These are phyloP conservation scores for Drosophila miranda DNA, from an alignment of 1,140 invertebrate genomes.

Conservation along the genomic window DNA sequence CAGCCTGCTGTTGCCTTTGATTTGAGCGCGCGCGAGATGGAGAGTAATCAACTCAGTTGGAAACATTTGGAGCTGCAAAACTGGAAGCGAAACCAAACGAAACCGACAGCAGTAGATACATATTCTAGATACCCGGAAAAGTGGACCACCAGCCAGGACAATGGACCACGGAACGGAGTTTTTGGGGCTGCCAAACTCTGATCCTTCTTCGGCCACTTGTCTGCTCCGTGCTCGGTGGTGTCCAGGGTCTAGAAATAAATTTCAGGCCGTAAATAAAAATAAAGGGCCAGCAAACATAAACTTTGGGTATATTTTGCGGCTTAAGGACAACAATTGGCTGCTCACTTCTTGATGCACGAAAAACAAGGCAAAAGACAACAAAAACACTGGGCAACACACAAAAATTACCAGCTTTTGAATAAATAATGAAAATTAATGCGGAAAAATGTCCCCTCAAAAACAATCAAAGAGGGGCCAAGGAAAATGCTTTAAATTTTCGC, in stretches of 20 bases:
- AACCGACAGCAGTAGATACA: no score
- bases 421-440: slow-evolving; percentile 49
- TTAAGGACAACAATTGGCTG: slow-evolving; percentile 64
- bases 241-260: slow-evolving; percentile 25
- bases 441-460: slow-evolving; percentile 20
- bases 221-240: not conserved
- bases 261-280: slow-evolving; percentile 51
- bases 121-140: slow-evolving; percentile 41
- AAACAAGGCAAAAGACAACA: slow-evolving; percentile 11
- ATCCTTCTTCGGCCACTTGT: slow-evolving; percentile 16
- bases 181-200: no score
- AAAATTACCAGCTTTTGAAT: slow-evolving; percentile 36
- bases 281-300: slow-evolving; percentile 62
- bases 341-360: slow-evolving; percentile 38
- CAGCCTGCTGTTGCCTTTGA: slow-evolving; percentile 53
- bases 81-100: slow-evolving; percentile 17
- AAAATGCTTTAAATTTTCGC: slow-evolving; percentile 32
- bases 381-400: slow-evolving; percentile 42
- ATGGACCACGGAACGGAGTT: slow-evolving; percentile 15
- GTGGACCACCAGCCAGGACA: slow-evolving; percentile 33
- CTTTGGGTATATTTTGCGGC: slow-evolving; percentile 72
- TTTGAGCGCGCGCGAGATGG: slow-evolving; percentile 38
- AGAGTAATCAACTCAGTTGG: slow-evolving; percentile 73
- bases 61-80: slow-evolving; percentile 54
- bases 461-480: slow-evolving; percentile 34